Evolutionary conservation across 2,797 vertebrate species (phyloP).

Genomic region (Graptemys geographica): DNA sequence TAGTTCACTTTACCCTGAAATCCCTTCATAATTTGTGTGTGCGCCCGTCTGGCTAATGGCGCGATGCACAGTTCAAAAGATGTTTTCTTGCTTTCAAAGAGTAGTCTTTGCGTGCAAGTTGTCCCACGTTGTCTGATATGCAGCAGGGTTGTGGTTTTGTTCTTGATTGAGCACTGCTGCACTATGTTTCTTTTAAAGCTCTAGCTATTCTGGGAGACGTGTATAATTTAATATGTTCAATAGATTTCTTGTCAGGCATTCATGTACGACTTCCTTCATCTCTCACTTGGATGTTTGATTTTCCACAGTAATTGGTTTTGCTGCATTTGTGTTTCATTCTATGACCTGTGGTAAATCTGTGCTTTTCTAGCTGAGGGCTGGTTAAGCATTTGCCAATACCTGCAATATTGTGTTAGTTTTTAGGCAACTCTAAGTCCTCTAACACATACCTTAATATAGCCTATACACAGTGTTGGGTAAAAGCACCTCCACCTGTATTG

Average conservation of each 20-base stretch:
- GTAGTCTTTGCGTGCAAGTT: constrained; percentile 23
- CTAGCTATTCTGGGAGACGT: constrained; percentile 67
- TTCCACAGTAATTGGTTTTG: constrained; percentile 56
- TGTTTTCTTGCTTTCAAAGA: constrained; percentile 59
- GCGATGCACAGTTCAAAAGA: constrained; percentile 59
- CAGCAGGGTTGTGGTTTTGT: constrained; percentile 54
- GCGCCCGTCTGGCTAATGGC: background rate
- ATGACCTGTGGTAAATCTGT: constrained; percentile 2
- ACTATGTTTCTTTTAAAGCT: constrained; percentile 62
- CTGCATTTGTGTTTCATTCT: constrained; percentile 45
- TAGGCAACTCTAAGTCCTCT: background rate
- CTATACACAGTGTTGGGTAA: background rate
- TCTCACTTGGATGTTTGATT: constrained; percentile 46
- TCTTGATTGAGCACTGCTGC: constrained; percentile 64
- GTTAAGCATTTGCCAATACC: background rate
- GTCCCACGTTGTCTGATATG: constrained; percentile 50
- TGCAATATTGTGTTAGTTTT: background rate
- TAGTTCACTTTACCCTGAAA: background rate
- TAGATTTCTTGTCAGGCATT: constrained; percentile 66
- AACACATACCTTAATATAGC: background rate
- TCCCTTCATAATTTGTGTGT: constrained; percentile 3
- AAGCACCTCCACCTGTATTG: background rate
- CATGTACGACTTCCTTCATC: constrained; percentile 59
- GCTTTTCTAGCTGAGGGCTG: background rate
- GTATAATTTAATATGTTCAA: constrained; percentile 74